Evolutionary conservation across 2,797 vertebrate species (phyloP).

Genomic region (Thamnophis elegans): DNA sequence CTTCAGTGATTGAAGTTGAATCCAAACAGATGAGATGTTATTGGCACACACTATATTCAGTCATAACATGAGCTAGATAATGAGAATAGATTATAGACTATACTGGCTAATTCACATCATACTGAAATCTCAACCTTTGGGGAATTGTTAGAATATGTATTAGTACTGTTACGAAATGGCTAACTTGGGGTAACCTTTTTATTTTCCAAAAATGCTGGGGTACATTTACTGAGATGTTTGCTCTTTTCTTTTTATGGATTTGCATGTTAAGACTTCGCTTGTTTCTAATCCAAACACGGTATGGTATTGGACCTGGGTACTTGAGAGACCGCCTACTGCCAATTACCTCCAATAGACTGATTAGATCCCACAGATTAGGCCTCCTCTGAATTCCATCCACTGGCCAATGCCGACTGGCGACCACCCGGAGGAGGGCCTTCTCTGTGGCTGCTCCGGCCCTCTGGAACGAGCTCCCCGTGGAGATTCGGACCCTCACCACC

Average conservation of each 20-base stretch:
- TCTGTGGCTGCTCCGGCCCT: no score
- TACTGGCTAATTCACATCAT: background rate
- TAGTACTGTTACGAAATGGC: background rate
- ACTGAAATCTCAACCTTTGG: background rate
- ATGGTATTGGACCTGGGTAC: no score
- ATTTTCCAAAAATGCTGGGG: background rate
- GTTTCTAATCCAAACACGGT: background rate
- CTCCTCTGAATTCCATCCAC: no score
- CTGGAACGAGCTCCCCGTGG: no score
- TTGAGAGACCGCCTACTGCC: no score
- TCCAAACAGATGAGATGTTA: background rate
- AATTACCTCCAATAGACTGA: no score
- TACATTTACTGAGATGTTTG: background rate
- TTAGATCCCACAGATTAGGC: no score
- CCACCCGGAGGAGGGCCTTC: no score
- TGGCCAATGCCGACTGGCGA: no score
- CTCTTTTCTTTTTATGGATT: background rate
- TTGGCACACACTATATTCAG: background rate
- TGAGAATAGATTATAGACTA: background rate
- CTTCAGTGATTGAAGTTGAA: background rate
- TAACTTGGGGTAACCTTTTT: background rate
- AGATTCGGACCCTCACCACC: no score
- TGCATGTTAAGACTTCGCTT: background rate
- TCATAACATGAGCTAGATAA: background rate
- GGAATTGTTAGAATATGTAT: background rate